phyloP scores from a whole-genome alignment of 2,797 vertebrate species.

The Perodicticus potto region DNA sequence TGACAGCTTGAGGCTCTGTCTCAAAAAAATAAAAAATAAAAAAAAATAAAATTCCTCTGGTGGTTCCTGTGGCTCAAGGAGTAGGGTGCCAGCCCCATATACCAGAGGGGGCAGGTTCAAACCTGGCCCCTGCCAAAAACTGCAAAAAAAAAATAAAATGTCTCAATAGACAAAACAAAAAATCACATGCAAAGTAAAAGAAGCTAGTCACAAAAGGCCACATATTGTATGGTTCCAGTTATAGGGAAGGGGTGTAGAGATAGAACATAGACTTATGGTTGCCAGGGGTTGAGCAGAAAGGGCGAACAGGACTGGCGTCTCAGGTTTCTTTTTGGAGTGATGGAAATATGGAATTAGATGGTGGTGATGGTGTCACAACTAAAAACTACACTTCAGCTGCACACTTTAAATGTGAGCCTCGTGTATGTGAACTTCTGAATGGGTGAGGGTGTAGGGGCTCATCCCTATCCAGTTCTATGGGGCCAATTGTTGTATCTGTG shows the following conservation, averaged over 20 bases:
- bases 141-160: no score
- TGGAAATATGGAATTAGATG: not conserved
- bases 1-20: not conserved
- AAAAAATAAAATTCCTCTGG: no score
- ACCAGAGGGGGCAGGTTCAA: no score
- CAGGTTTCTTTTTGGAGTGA: not conserved
- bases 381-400: not conserved
- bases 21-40: no score
- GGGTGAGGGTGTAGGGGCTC: not conserved
- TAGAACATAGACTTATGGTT: not conserved
- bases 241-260: not conserved
- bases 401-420: not conserved
- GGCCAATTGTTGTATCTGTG: not conserved
- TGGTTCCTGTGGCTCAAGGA: no score
- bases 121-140: no score
- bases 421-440: not conserved
- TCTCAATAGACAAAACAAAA: no score
- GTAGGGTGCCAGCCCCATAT: no score
- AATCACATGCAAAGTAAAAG: not conserved
- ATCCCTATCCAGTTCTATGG: not conserved
- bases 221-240: not conserved
- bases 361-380: rapidly evolving
- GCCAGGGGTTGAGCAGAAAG: not conserved
- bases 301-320: not conserved
- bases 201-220: not conserved